Evolutionary conservation across 1,140 invertebrate species (phyloP), one percentile per base, ranked within the genome.

Genomic region (Cotesia chilonis): DNA sequence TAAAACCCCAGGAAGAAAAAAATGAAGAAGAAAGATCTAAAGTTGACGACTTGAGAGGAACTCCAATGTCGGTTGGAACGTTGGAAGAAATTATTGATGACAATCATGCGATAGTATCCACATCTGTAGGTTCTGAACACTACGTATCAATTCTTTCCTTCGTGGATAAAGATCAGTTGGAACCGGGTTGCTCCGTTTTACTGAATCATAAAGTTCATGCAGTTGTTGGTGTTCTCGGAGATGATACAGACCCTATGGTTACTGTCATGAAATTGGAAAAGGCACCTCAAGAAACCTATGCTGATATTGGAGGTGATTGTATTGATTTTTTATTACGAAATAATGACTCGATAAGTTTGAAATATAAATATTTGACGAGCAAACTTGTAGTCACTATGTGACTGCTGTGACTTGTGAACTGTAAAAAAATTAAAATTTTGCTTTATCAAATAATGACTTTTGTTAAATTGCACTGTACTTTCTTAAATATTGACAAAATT

Each of bases 161-260:
- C 90, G 98, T 99, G 51, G 98, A 99, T 86, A 99, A 99, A 86
- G 98, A 99, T 87, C 97, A 99, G 81, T 87, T 99, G 14, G 98
- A 99, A 86, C 98, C 98, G 70, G 98, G 98, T 3, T 99, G 98
- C 86, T 98, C 98, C 14, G 98, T 99, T 14, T 87, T 99, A 0
- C 88, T 99, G 0, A 99, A 99, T 88, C 98, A 99, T 87, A 99
- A 99, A 90, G 96, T 97, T 5, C 98, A 99, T 90, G 97, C 98
- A 73, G 98, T 99, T 52, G 97, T 99, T 57, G 98, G 98, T 75
- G 98, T 99, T 0, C 86, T 99, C 35, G 95, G 95, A 51, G 98
- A 99, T 89, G 98, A 99, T 83, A 99, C 97, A n/a, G 98, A 99
- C 89, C 98, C 98, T 12, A 99, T 99, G 98, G 98, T 99, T 1